Conservation (phyloP, 2,113 vertebrate species). For the Pseudonaja textilis region DNA sequence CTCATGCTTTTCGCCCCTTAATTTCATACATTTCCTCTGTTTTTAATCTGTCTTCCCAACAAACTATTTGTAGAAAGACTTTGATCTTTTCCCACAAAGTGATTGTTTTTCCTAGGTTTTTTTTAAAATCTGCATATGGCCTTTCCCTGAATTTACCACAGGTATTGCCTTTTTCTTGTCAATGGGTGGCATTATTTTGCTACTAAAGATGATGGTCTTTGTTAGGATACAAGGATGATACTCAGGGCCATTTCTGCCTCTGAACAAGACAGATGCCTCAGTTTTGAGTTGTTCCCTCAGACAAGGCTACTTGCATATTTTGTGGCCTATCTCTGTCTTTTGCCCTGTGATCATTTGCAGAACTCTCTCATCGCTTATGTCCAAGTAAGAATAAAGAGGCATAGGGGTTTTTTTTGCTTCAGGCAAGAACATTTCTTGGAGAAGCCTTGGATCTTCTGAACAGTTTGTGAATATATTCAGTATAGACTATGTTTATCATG, state of each 20-base stretch:
- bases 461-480: background rate
- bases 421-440: background rate
- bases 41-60: background rate
- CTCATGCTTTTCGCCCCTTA: background rate
- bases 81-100: background rate
- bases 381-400: background rate
- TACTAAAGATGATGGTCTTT: background rate
- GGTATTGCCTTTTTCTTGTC: background rate
- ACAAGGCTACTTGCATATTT: background rate
- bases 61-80: background rate
- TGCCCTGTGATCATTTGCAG: background rate
- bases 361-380: background rate
- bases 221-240: background rate
- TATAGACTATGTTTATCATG: background rate
- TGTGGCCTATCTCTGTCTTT: background rate
- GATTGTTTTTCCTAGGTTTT: background rate
- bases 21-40: background rate
- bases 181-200: background rate
- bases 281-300: background rate
- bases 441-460: background rate
- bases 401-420: background rate
- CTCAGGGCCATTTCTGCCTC: background rate
- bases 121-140: background rate
- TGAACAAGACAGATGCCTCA: background rate
- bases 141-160: background rate